Evolutionary conservation across 2,113 vertebrate species (phyloP).

Genomic region (Aythya baeri): DNA sequence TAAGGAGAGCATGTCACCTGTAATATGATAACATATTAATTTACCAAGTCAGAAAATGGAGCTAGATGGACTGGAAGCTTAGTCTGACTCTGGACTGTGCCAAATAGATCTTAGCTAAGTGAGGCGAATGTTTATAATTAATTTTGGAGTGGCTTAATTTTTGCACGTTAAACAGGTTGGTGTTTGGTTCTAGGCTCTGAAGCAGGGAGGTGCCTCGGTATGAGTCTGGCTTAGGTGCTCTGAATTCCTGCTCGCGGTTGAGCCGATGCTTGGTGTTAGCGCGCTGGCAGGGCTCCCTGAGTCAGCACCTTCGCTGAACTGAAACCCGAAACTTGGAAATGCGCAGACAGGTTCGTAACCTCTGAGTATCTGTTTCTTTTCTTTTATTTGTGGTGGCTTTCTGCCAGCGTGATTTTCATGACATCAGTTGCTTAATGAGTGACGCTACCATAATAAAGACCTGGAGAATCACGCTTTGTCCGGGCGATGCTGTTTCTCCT

Average conservation of each 20-base stretch:
- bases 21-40: slow-evolving; percentile 6
- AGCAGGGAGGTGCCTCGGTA: not conserved
- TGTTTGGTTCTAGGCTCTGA: not conserved
- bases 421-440: not conserved
- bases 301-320: not conserved
- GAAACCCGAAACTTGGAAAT: not conserved
- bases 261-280: not conserved
- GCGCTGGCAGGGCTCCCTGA: not conserved
- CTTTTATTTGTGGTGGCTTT: not conserved
- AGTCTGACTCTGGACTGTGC: not conserved
- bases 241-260: not conserved
- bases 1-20: not conserved
- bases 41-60: not conserved
- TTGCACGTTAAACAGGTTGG: not conserved
- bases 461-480: not conserved
- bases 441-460: not conserved
- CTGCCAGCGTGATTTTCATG: not conserved
- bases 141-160: slow-evolving; percentile 1
- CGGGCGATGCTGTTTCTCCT: not conserved
- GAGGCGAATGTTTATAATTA: not conserved
- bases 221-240: not conserved
- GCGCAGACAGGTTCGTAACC: no score
- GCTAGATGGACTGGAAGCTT: not conserved
- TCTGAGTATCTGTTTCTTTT: not conserved
- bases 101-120: slow-evolving; percentile 10